Percentiles rank a stretch among this genome's conserved stretches.
Evolutionary conservation across 1,140 invertebrate species (phyloP).

Genomic region (Nasonia vitripennis): DNA sequence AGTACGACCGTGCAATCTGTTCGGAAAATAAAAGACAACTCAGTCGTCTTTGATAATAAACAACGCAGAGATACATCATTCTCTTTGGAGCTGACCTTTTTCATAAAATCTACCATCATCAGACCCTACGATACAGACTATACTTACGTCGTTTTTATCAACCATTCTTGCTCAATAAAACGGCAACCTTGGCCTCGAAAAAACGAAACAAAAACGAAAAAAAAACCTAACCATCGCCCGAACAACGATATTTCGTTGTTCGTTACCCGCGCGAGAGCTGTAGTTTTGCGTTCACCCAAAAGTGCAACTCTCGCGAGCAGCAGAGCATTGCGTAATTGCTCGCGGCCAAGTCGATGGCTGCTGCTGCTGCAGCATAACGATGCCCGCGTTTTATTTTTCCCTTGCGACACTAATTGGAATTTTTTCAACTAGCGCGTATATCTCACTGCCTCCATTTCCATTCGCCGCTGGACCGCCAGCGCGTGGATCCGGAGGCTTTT

Average conservation of each 20-base stretch:
- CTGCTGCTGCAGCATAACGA: neutral
- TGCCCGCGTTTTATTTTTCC: neutral
- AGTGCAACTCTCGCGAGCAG: neutral
- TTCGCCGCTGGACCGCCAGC: neutral
- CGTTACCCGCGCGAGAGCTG: too few species aligned
- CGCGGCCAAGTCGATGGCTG: neutral
- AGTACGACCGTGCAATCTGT: too few species aligned
- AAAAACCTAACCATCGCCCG: neutral
- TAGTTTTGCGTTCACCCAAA: too few species aligned
- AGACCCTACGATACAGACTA: neutral
- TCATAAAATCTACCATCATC: too few species aligned
- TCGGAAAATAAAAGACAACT: too few species aligned
- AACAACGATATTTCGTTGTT: neutral
- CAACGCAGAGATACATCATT: too few species aligned
- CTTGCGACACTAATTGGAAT: constrained; percentile 33
- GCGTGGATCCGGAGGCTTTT: neutral
- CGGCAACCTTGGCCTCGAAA: neutral
- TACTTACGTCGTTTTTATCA: neutral
- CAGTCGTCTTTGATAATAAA: too few species aligned
- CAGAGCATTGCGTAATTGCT: constrained; percentile 6
- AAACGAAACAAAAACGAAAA: neutral
- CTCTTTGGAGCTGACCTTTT: too few species aligned
- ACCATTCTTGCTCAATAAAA: neutral
- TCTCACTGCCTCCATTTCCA: neutral
- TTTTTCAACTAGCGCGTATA: neutral